These are phyloP conservation scores for Automeris io DNA, from an alignment of 2,888 invertebrate species.

Conservation along the genomic window DNA sequence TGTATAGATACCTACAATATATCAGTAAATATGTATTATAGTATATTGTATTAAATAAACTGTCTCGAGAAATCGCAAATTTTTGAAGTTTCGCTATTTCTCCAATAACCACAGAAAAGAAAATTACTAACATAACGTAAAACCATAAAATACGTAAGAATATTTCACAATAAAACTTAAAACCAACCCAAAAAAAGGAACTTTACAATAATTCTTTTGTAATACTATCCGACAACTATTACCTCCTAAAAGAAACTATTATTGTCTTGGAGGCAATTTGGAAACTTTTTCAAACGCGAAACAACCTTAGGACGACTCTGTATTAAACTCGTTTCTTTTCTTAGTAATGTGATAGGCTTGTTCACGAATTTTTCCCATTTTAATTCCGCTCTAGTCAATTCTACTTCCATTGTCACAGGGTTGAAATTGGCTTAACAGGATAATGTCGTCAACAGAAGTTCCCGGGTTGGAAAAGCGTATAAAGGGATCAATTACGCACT, in stretches of 20 bases:
- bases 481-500: constrained; percentile 17
- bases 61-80: no score
- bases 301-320: constrained; percentile 6
- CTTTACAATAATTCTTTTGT: not conserved
- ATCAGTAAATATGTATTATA: no score
- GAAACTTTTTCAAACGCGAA: constrained; percentile 7
- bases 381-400: not conserved
- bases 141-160: no score
- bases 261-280: constrained; percentile 8
- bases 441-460: constrained; percentile 7
- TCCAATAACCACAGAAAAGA: no score
- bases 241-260: constrained; percentile 5
- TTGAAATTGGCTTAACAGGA: not conserved
- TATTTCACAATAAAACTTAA: no score
- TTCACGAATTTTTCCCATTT: constrained; percentile 3
- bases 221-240: not conserved
- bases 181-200: no score
- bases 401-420: not conserved
- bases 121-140: no score
- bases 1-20: no score
- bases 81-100: no score
- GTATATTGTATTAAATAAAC: no score
- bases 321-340: constrained; percentile 9
- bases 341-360: constrained; percentile 10
- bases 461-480: constrained; percentile 11